Conservation (phyloP, 2,113 vertebrate genomes). For the Boleophthalmus pectinirostris region DNA sequence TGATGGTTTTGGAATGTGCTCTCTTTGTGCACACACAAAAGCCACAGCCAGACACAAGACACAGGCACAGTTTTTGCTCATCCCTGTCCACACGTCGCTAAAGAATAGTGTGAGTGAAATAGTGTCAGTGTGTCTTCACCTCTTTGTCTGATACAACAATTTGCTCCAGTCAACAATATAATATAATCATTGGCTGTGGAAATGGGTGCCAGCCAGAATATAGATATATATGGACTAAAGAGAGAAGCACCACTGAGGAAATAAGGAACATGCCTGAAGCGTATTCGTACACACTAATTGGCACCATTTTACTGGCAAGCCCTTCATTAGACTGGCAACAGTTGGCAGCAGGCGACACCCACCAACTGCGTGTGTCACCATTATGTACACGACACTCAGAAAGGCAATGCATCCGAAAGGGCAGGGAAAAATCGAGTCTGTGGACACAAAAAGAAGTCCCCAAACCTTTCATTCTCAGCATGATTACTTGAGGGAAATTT, state of each 20-base stretch:
- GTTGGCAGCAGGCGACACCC: constrained; percentile 62
- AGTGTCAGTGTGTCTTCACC: constrained; percentile 55
- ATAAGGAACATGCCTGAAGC: constrained; percentile 38
- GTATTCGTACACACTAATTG: constrained; percentile 64
- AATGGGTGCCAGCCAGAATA: not conserved
- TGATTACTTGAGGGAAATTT: constrained; percentile 5
- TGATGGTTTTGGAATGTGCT: not conserved
- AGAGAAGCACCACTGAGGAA: constrained; percentile 32
- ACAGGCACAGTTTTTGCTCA: constrained; percentile 45
- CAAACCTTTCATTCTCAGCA: not conserved
- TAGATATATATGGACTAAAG: constrained; percentile 3
- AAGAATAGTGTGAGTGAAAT: constrained; percentile 56
- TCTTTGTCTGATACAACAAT: constrained; percentile 29
- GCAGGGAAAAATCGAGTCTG: constrained; percentile 38
- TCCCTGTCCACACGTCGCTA: constrained; percentile 62
- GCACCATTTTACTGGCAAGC: constrained; percentile 51
- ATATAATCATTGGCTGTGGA: constrained; percentile 16
- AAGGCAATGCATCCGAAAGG: constrained; percentile 18
- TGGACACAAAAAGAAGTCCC: not conserved
- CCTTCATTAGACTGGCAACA: constrained; percentile 67
- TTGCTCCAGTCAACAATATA: constrained; percentile 10
- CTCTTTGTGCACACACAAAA: not conserved
- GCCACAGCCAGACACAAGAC: constrained; percentile 54
- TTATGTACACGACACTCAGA: constrained; percentile 42
- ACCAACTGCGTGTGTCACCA: constrained; percentile 48